A percentile compares a stretch with the other conserved stretches of the same genome.
These are phyloP conservation scores for Epirrhoe alternata DNA, from an alignment of 2,888 invertebrate genomes.

Conservation along the genomic window DNA sequence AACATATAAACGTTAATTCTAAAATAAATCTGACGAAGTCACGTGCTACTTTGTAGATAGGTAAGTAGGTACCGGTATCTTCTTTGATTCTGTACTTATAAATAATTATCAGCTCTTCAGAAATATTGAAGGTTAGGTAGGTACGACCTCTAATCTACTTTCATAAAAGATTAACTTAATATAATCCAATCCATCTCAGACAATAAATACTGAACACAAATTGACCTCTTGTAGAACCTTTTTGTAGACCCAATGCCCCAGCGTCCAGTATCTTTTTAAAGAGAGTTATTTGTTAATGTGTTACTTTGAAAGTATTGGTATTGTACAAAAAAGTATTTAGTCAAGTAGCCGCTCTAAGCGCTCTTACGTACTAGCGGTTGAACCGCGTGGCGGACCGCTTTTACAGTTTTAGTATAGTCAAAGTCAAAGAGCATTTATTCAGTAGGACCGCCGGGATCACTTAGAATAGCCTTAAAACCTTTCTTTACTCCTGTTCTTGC, in stretches of 20 bases:
- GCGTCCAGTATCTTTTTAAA: constrained; percentile 54
- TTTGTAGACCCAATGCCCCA: constrained; percentile 55
- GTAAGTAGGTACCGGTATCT: background rate
- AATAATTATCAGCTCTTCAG: too few species aligned
- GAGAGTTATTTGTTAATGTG: constrained; percentile 61
- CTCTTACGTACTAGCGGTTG: too few species aligned
- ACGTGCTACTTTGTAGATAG: constrained; percentile 55
- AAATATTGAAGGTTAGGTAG: too few species aligned
- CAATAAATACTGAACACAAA: constrained; percentile 45
- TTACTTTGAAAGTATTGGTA: constrained; percentile 33
- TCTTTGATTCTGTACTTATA: background rate
- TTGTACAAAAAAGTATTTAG: constrained; percentile 21
- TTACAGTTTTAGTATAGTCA: too few species aligned
- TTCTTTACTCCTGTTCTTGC: too few species aligned
- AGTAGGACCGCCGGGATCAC: too few species aligned
- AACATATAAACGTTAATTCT: constrained; percentile 65
- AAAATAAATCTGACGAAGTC: constrained; percentile 53
- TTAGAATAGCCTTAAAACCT: too few species aligned
- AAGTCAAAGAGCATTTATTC: too few species aligned
- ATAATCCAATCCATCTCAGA: constrained; percentile 10
- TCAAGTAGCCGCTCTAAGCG: constrained; percentile 12
- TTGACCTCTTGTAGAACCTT: constrained; percentile 47
- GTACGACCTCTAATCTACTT: background rate
- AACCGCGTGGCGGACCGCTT: too few species aligned
- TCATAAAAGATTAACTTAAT: background rate